phyloP scores from a whole-genome alignment of 1,140 invertebrate genomes.

The Drosophila obscura region DNA sequence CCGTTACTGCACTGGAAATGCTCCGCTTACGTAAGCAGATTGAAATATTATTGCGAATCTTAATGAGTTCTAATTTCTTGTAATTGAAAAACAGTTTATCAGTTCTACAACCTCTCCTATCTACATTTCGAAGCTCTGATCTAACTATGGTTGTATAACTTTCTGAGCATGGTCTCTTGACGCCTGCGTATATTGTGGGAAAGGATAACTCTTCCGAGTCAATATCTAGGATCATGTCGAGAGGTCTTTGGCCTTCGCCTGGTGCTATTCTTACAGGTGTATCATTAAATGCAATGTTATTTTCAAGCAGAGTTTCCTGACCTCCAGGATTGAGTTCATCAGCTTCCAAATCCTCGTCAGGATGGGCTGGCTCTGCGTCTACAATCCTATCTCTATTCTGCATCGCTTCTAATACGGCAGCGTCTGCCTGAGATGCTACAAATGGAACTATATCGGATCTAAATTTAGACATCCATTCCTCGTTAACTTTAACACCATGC shows the following conservation, averaged over 20 bases:
- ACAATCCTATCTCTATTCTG: background rate
- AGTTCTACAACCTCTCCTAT: background rate
- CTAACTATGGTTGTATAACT: background rate
- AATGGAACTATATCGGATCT: background rate
- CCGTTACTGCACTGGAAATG: background rate
- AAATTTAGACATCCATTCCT: background rate
- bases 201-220: background rate
- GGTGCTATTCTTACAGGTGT: too few species aligned
- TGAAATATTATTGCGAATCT: background rate
- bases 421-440: background rate
- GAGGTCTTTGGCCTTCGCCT: background rate
- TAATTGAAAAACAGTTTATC: background rate
- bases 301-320: background rate
- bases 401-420: background rate
- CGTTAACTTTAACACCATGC: background rate
- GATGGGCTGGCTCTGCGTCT: background rate
- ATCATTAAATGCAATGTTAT: background rate
- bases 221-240: background rate
- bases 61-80: background rate
- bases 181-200: background rate
- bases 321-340: background rate
- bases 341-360: background rate
- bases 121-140: constrained; percentile 1
- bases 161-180: background rate
- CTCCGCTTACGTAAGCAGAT: constrained; percentile 3